Conservation (phyloP, 2,113 vertebrate species). For the Bambusicola thoracicus region DNA sequence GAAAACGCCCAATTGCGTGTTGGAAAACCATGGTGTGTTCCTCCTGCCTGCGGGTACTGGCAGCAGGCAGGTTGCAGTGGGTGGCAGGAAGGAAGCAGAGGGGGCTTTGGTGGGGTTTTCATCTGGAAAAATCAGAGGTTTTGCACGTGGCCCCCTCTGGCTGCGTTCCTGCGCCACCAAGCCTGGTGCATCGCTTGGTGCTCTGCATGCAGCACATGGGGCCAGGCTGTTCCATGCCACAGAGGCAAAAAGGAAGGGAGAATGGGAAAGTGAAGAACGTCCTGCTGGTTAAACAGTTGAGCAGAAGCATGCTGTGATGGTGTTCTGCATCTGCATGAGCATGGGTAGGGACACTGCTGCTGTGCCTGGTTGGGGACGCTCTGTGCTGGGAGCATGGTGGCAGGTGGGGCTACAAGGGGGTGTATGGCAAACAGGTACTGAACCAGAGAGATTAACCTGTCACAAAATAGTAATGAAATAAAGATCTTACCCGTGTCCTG, state of each 20-base stretch:
- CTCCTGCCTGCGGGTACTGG: neutral
- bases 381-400: rapidly evolving
- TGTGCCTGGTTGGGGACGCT: neutral
- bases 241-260: no score
- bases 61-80: neutral
- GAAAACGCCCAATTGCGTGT: neutral
- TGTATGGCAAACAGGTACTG: no score
- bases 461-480: no score
- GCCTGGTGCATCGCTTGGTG: neutral
- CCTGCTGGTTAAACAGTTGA: neutral
- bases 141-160: neutral
- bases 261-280: neutral
- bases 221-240: rapidly evolving
- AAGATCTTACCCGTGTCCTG: no score
- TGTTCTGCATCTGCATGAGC: neutral
- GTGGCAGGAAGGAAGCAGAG: neutral
- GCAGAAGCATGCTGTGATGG: neutral
- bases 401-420: neutral
- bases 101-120: neutral
- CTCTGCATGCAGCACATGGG: neutral
- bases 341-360: rapidly evolving
- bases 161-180: no score
- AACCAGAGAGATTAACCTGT: no score
- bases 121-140: neutral
- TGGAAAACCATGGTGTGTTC: rapidly evolving